Conservation (phyloP, 1,140 invertebrate genomes). For the Drosophila kanapiae region DNA sequence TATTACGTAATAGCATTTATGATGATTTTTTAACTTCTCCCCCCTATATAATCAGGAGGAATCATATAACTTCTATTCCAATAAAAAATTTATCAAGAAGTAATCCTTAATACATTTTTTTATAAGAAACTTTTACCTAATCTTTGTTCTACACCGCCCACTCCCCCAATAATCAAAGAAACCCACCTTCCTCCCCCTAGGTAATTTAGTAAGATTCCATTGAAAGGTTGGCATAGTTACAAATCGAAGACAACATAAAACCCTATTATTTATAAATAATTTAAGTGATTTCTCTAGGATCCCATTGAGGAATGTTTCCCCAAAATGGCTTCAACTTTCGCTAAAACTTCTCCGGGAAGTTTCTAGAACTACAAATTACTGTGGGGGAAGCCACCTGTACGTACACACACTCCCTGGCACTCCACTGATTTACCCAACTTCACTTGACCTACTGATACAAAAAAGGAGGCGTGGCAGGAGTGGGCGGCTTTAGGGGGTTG, state of each 20-base stretch:
- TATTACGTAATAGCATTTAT: too few relatives aligned
- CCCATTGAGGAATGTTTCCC: too few relatives aligned
- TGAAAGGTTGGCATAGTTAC: background rate
- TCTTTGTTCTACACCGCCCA: too few relatives aligned
- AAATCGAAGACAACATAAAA: background rate
- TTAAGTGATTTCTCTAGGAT: background rate
- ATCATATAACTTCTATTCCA: too few relatives aligned
- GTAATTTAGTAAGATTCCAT: too few relatives aligned
- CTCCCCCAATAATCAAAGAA: too few relatives aligned
- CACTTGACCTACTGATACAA: slow-evolving; percentile 34
- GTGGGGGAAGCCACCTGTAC: background rate
- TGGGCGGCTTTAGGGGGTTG: slow-evolving; percentile 5
- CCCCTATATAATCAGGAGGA: too few relatives aligned
- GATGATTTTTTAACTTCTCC: too few relatives aligned
- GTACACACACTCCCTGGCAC: background rate
- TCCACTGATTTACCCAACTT: background rate
- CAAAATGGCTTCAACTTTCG: background rate
- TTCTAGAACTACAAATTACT: slow-evolving; percentile 4
- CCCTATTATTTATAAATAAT: background rate
- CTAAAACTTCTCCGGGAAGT: background rate
- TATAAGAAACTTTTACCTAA: too few relatives aligned
- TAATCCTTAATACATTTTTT: too few relatives aligned
- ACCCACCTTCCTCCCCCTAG: too few relatives aligned
- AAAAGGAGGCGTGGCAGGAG: slow-evolving; percentile 23
- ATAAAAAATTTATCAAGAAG: too few relatives aligned